Conservation (phyloP, 2,888 invertebrate genomes). For the Cynaeus angustus region DNA sequence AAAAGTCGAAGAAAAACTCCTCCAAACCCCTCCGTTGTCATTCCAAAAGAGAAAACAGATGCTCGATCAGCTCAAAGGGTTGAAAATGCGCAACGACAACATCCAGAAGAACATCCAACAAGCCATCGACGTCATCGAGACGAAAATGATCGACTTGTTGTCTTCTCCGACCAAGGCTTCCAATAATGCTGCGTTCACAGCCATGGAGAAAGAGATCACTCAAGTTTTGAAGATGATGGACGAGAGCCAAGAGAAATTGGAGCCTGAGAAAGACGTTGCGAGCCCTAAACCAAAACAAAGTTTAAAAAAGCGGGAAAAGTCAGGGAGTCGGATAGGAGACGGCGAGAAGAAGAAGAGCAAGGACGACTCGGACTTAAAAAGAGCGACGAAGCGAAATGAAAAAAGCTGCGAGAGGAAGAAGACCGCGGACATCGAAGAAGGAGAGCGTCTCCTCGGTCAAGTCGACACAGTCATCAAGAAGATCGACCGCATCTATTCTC, state of each 20-base stretch:
- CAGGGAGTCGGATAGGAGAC: background rate
- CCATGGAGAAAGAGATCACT: constrained; percentile 63
- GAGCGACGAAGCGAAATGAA: background rate
- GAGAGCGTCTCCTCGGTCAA: constrained; percentile 55
- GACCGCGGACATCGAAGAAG: constrained; percentile 43
- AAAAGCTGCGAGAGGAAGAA: constrained; percentile 12
- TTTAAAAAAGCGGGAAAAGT: background rate
- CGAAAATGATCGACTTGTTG: constrained; percentile 62
- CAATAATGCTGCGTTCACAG: constrained; percentile 59
- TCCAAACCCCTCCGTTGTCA: constrained; percentile 8
- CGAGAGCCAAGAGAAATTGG: constrained; percentile 23
- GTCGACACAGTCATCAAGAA: constrained; percentile 59
- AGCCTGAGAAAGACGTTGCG: constrained; percentile 36
- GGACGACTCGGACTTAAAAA: background rate
- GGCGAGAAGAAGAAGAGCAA: background rate
- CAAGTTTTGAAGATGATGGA: constrained; percentile 61
- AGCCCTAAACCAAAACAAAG: background rate
- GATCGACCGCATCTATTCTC: constrained; percentile 60
- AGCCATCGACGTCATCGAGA: constrained; percentile 63
- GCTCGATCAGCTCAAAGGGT: constrained; percentile 52
- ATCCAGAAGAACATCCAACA: constrained; percentile 63
- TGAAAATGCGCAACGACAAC: constrained; percentile 56
- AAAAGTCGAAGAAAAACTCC: no score
- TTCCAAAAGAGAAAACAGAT: constrained; percentile 49
- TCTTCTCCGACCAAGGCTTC: constrained; percentile 51